Evolutionary conservation across 2,113 vertebrate genomes (phyloP).

Genomic region (Cricetomys ansorgei): DNA sequence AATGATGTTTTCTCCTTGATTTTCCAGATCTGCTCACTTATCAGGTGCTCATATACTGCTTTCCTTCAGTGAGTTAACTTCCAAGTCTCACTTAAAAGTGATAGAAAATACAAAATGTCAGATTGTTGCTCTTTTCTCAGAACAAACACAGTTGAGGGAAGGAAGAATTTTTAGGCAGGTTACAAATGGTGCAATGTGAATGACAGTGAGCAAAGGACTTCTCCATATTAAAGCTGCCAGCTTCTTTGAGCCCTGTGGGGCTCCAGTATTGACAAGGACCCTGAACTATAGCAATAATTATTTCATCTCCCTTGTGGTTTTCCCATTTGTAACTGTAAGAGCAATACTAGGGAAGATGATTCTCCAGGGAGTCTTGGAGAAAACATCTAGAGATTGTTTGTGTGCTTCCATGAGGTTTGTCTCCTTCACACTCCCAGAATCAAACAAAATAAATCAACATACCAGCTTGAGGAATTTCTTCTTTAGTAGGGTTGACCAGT

Average conservation of each 20-base stretch:
- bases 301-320: constrained; percentile 24
- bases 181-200: background rate
- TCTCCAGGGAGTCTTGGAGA: background rate
- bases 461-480: background rate
- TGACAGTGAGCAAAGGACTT: background rate
- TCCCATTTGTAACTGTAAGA: background rate
- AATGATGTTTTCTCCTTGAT: background rate
- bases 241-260: background rate
- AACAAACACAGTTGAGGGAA: background rate
- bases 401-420: background rate
- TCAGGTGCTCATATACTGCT: background rate
- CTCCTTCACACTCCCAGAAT: background rate
- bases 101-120: background rate
- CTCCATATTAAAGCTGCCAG: background rate
- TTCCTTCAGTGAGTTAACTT: background rate
- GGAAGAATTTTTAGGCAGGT: background rate
- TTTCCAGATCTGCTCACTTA: constrained; percentile 23
- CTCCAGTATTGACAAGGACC: background rate
- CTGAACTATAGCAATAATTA: constrained; percentile 8
- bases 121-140: background rate
- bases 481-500: background rate
- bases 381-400: background rate
- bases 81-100: background rate
- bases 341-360: background rate
- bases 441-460: background rate